Evolutionary conservation across 2,888 invertebrate genomes (phyloP).

Genomic region (Eupithecia exiguata): DNA sequence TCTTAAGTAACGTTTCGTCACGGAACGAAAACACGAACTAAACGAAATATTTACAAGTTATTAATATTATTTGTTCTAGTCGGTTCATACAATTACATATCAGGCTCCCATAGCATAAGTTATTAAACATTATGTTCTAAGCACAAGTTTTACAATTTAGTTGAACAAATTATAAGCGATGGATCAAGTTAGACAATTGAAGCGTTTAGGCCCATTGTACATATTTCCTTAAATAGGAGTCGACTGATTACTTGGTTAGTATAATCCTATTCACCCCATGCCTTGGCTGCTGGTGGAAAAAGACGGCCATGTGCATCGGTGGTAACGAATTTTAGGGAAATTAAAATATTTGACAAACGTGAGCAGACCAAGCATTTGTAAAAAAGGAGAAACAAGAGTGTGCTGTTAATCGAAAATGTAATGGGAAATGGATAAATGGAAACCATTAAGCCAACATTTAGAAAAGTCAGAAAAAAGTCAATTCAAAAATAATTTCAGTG

Average conservation of each 20-base stretch:
- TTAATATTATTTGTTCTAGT: conserved; percentile 70
- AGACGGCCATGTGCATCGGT: no score
- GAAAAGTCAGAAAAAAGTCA: no score
- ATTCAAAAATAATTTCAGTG: no score
- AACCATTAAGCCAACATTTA: no score
- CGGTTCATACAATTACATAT: conserved; percentile 69
- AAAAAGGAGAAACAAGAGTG: no score
- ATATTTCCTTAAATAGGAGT: neutral
- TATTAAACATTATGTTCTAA: conserved; percentile 80
- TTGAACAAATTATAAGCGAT: conserved; percentile 77
- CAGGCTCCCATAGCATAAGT: conserved; percentile 73
- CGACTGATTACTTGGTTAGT: no score
- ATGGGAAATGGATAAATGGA: no score
- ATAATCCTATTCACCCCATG: no score
- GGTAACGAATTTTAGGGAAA: no score
- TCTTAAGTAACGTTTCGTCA: conserved; percentile 19
- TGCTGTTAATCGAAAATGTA: no score
- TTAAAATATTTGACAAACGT: neutral
- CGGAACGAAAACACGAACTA: conserved; percentile 27
- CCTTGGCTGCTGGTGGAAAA: no score
- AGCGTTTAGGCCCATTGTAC: neutral
- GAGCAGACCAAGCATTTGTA: neutral
- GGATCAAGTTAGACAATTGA: conserved; percentile 46
- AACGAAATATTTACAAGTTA: conserved; percentile 43
- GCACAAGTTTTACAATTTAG: conserved; percentile 79